phyloP scores from a whole-genome alignment of 2,888 invertebrate genomes.

The Zeuzera pyrina region DNA sequence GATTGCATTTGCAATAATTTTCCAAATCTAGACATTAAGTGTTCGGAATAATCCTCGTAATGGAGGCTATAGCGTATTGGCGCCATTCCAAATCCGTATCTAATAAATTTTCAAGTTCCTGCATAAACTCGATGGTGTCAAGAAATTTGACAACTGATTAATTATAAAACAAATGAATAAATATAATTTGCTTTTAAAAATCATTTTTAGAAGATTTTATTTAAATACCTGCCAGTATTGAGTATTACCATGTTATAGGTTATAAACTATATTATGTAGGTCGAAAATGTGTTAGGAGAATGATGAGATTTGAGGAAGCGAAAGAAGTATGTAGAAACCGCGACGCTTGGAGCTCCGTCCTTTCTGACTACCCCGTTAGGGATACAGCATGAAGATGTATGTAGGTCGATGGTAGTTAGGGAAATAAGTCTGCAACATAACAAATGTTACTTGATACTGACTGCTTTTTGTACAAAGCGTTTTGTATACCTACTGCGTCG shows the following conservation, averaged over 20 bases:
- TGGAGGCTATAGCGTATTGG: slow-evolving; percentile 75
- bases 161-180: slow-evolving; percentile 26
- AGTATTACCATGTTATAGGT: too few relatives aligned
- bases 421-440: too few relatives aligned
- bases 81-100: slow-evolving; percentile 38
- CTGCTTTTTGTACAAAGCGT: too few relatives aligned
- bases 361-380: too few relatives aligned
- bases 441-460: too few relatives aligned
- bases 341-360: too few relatives aligned
- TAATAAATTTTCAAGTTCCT: not conserved
- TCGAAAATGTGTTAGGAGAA: not conserved
- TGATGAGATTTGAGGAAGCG: too few relatives aligned
- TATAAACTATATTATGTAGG: not conserved
- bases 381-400: too few relatives aligned
- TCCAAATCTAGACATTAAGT: slow-evolving; percentile 78
- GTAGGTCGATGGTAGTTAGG: too few relatives aligned
- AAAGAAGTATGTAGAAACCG: too few relatives aligned
- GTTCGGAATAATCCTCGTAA: slow-evolving; percentile 80
- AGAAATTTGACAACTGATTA: slow-evolving; percentile 6
- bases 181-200: slow-evolving; percentile 19
- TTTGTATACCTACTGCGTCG: too few relatives aligned
- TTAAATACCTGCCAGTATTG: slow-evolving; percentile 9
- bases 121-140: not conserved
- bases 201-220: slow-evolving; percentile 13
- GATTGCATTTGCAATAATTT: slow-evolving; percentile 81